Percentiles rank a stretch among this genome's conserved stretches.
Evolutionary conservation across 2,888 invertebrate species (phyloP).

Genomic region (Chirona hameri): DNA sequence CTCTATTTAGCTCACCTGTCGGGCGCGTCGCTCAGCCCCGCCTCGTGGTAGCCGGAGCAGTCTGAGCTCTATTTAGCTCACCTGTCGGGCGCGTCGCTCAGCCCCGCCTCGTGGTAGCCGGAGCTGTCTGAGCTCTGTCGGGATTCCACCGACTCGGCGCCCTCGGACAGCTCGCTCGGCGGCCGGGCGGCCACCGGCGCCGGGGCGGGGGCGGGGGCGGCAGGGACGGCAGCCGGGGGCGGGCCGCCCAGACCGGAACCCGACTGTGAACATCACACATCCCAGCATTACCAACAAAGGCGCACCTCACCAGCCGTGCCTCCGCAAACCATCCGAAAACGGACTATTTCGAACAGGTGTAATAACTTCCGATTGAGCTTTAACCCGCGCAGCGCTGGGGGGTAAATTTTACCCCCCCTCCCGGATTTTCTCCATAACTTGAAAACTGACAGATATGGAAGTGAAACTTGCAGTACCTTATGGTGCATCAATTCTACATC

Average conservation of each 20-base stretch:
- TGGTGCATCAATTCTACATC: too few species aligned
- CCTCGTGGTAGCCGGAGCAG: conserved; percentile 34
- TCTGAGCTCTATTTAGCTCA: conserved; percentile 1
- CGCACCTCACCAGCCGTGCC: too few species aligned
- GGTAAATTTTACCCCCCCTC: too few species aligned
- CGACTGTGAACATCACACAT: background rate
- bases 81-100: conserved; percentile 33
- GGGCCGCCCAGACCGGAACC: background rate
- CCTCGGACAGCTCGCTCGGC: conserved; percentile 12
- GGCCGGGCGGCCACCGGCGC: background rate
- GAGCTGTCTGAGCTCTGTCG: conserved; percentile 37
- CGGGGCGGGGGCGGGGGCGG: background rate
- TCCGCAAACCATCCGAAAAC: too few species aligned
- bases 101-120: conserved; percentile 34
- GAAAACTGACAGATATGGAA: too few species aligned
- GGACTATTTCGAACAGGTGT: too few species aligned
- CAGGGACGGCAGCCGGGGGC: background rate
- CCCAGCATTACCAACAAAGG: too few species aligned
- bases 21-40: conserved; percentile 29
- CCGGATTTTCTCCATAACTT: too few species aligned
- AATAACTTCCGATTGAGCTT: too few species aligned
- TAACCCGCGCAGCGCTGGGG: too few species aligned
- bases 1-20: conserved; percentile 32
- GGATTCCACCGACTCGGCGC: conserved; percentile 30
- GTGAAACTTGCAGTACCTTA: too few species aligned